phyloP scores from a whole-genome alignment of 2,797 vertebrate genomes.

The Ficedula albicollis region DNA sequence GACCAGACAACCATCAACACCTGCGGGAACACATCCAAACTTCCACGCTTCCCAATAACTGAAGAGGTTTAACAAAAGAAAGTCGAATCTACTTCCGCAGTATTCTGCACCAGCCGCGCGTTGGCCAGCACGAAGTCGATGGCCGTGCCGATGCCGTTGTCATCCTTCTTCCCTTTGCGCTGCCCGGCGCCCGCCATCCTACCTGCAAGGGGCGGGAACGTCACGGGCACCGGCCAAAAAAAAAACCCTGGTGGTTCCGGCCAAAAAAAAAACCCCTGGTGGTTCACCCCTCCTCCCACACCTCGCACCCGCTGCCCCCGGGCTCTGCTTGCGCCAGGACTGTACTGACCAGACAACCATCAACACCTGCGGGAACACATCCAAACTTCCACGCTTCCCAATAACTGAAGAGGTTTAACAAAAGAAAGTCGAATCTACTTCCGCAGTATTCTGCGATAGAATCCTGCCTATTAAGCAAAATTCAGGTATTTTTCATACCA shows the following conservation, averaged over 20 bases:
- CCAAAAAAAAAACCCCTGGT: too few species aligned
- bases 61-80: too few species aligned
- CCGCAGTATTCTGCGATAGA: neutral
- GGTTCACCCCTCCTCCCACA: neutral
- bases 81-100: too few species aligned
- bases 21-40: too few species aligned
- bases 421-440: neutral
- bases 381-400: neutral
- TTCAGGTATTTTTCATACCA: neutral
- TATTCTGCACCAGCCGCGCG: slow-evolving; percentile 95
- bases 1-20: too few species aligned
- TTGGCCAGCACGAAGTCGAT: slow-evolving; percentile 97
- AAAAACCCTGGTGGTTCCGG: too few species aligned
- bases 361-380: neutral
- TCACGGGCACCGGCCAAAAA: neutral
- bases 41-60: too few species aligned
- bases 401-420: neutral
- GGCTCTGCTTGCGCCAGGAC: neutral
- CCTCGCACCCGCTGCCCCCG: rapidly evolving
- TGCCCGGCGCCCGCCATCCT: slow-evolving; percentile 90
- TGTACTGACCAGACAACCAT: neutral
- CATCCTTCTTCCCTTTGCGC: slow-evolving; percentile 91
- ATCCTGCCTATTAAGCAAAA: neutral
- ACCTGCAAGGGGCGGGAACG: neutral
- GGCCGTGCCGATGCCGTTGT: slow-evolving; percentile 93